Percentiles rank a stretch among this genome's conserved stretches.
Conservation (phyloP, 2,888 invertebrate species). For the Dicroscelio sp. region DNA sequence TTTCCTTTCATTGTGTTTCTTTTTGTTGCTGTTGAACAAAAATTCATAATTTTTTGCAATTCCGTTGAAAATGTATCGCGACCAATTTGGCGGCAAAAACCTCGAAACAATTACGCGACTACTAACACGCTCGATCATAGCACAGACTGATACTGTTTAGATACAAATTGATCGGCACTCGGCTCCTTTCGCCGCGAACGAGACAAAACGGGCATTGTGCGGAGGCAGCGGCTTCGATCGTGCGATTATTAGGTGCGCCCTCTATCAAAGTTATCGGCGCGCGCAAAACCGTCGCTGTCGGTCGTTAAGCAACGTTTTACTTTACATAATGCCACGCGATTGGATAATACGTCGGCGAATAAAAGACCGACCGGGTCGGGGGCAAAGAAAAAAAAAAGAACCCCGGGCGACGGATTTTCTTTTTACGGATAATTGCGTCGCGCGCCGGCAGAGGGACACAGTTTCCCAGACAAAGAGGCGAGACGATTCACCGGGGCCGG, state of each 20-base stretch:
- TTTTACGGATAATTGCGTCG: constrained; percentile 31
- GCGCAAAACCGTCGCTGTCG: constrained; percentile 74
- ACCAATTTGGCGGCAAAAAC: constrained; percentile 47
- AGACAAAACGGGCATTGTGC: constrained; percentile 78
- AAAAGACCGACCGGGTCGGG: constrained; percentile 56
- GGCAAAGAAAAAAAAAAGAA: not conserved
- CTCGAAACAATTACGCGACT: constrained; percentile 65
- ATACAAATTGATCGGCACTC: constrained; percentile 78
- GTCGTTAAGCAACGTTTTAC: constrained; percentile 79
- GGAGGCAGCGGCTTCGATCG: constrained; percentile 66
- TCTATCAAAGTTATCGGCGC: constrained; percentile 78
- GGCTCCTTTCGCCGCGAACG: constrained; percentile 66
- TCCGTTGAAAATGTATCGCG: constrained; percentile 34
- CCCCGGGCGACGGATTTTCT: no score
- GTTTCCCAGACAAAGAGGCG: constrained; percentile 62
- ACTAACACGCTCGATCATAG: constrained; percentile 60
- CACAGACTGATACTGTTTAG: constrained; percentile 69
- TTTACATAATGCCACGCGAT: constrained; percentile 77
- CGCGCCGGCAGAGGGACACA: constrained; percentile 25
- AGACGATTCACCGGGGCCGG: constrained; percentile 87
- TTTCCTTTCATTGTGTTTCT: no score
- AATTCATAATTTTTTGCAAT: not conserved
- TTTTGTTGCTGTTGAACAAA: no score
- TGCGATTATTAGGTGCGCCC: constrained; percentile 78
- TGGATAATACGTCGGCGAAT: constrained; percentile 68